A percentile compares a stretch with the other conserved stretches of the same genome.
Conservation (phyloP, 2,888 invertebrate species). For the Mythimna pallens region DNA sequence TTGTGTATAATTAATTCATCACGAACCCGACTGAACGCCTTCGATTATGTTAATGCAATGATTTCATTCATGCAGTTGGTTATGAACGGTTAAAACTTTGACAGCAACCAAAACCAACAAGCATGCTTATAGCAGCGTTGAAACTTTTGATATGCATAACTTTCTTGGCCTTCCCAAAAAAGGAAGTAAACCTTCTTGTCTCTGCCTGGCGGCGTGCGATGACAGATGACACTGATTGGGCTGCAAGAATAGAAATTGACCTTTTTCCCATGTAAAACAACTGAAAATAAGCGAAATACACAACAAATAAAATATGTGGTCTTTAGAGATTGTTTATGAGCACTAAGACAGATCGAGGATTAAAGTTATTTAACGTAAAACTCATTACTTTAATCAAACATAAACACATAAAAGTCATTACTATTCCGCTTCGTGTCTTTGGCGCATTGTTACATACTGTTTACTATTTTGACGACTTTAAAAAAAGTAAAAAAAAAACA, state of each 20-base stretch:
- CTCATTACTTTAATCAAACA: too few species aligned
- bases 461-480: background rate
- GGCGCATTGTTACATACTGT: background rate
- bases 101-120: background rate
- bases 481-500: too few species aligned
- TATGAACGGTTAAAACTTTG: background rate
- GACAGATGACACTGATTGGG: constrained; percentile 16
- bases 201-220: constrained; percentile 1
- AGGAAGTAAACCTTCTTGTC: constrained; percentile 14
- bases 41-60: background rate
- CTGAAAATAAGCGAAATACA: background rate
- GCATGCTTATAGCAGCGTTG: background rate
- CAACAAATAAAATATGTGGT: background rate
- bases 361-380: too few species aligned
- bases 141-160: constrained; percentile 8
- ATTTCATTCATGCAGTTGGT: constrained; percentile 25
- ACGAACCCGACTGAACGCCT: too few species aligned
- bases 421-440: too few species aligned
- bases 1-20: background rate
- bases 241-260: constrained; percentile 4
- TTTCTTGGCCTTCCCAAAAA: constrained; percentile 28
- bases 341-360: too few species aligned
- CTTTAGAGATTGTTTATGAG: background rate
- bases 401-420: too few species aligned
- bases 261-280: constrained; percentile 13